Evolutionary conservation across 2,797 vertebrate genomes (phyloP).

Genomic region (Cryptoprocta ferox): DNA sequence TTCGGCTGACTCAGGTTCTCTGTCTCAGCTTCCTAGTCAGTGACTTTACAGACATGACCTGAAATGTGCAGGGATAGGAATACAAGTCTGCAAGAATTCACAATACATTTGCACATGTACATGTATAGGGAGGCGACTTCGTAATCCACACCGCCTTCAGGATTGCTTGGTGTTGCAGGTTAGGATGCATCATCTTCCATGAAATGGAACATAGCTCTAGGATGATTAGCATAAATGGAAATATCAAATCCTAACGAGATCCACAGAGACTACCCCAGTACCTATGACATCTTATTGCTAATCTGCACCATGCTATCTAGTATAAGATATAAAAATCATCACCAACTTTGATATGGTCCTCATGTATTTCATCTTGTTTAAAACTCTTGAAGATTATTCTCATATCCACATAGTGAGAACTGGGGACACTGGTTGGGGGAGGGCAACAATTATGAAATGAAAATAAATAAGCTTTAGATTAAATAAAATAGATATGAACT

Average conservation of each 20-base stretch:
- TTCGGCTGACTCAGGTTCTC: background rate
- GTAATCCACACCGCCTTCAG: background rate
- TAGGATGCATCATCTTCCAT: background rate
- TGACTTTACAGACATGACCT: background rate
- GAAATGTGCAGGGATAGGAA: background rate
- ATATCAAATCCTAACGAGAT: background rate
- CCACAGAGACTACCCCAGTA: background rate
- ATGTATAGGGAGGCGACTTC: background rate
- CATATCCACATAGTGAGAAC: background rate
- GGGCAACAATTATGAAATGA: background rate
- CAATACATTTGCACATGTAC: background rate
- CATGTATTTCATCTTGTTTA: background rate
- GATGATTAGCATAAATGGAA: background rate
- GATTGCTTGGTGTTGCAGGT: background rate
- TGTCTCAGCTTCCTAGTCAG: background rate
- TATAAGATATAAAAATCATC: background rate
- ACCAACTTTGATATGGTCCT: background rate
- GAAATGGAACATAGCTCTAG: background rate
- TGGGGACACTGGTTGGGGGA: background rate
- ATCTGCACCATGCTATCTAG: background rate
- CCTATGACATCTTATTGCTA: background rate
- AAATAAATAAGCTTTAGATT: slow-evolving; percentile 39
- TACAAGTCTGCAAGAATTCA: background rate
- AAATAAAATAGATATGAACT: slow-evolving; percentile 49
- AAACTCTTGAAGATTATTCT: background rate